phyloP scores from a whole-genome alignment of 1,140 invertebrate species.

The Nasonia giraulti region DNA sequence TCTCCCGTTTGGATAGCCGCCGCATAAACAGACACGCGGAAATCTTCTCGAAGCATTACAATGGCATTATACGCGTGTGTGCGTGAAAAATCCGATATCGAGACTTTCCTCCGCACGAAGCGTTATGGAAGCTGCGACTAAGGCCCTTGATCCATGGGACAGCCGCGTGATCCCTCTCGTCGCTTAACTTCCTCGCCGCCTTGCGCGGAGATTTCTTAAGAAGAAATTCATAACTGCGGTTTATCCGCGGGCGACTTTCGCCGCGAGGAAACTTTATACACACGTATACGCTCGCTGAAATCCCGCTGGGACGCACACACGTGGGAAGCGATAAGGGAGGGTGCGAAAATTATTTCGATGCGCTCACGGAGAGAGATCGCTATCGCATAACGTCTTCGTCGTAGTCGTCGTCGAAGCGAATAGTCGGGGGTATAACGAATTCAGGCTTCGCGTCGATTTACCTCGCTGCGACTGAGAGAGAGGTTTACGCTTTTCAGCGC shows the following conservation, averaged over 20 bases:
- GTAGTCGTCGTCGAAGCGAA: conserved; percentile 7
- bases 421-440: conserved; percentile 33
- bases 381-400: conserved; percentile 13
- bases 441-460: conserved; percentile 43
- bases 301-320: background rate
- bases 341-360: conserved; percentile 35
- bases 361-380: conserved; percentile 28
- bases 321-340: background rate
- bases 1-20: background rate
- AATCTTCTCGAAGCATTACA: background rate
- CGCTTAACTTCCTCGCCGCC: background rate
- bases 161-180: conserved; percentile 49
- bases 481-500: conserved; percentile 39
- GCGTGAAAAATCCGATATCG: conserved; percentile 19
- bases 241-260: conserved; percentile 13
- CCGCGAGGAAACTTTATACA: background rate
- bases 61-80: conserved; percentile 21
- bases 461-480: background rate
- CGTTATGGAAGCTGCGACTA: conserved; percentile 51
- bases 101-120: conserved; percentile 8
- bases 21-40: background rate
- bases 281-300: conserved; percentile 10
- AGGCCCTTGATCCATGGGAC: conserved; percentile 61
- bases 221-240: conserved; percentile 46
- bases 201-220: conserved; percentile 23